Base-by-base conservation (phyloP, 1,140 invertebrate species). In the Sminthurides bifidus region DNA sequence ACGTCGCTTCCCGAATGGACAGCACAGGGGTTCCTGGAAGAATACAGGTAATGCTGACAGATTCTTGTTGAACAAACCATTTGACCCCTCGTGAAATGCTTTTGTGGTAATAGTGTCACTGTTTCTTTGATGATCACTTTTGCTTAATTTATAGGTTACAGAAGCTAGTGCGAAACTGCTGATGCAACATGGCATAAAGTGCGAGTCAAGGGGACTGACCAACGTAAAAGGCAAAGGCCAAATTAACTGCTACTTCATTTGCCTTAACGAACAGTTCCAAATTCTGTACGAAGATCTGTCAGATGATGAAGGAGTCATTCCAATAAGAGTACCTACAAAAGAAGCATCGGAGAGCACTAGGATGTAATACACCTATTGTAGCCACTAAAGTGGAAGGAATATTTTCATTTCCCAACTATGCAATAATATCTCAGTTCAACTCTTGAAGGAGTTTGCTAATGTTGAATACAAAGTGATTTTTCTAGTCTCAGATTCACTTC, bases 1-100 rank as follows among this genome's bases (percentile, higher is more conserved):
- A 95, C 72, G 87, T 95, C 77, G 89, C 91, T 1, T 92, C 88
- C 6, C 76, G 92, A 64, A 92, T 92, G 86, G 88, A 92, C 64
- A 86, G 83, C 0, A 87, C 83, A 0, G 87, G 88, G 23, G 71
- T 80, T 60, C 74, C 79, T 2, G 84, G 84, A 44, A 79, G 79
- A 69, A 89, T 92, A 65, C 86, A 91, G 70, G 83, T 86, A 70
- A 27, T 50, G 10, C n/a, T n/a, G n/a, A n/a, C n/a, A n/a, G n/a
- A n/a, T n/a, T n/a, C n/a, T n/a, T n/a, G n/a, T n/a, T n/a, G n/a
- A n/a, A n/a, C n/a, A 49, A 6, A 14, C 2, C 15, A 35, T 17
- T 17, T 19, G n/a, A 17, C n/a, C 8, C 23, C 3, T 1, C 30
- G 33, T 12, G 33, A 17, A 12, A 37, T 12, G 17, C 5, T 2